A percentile compares a stretch with the other conserved stretches of the same genome.
These are phyloP conservation scores for Chlorodrepanis virens DNA, from an alignment of 2,113 vertebrate genomes.

Conservation along the genomic window DNA sequence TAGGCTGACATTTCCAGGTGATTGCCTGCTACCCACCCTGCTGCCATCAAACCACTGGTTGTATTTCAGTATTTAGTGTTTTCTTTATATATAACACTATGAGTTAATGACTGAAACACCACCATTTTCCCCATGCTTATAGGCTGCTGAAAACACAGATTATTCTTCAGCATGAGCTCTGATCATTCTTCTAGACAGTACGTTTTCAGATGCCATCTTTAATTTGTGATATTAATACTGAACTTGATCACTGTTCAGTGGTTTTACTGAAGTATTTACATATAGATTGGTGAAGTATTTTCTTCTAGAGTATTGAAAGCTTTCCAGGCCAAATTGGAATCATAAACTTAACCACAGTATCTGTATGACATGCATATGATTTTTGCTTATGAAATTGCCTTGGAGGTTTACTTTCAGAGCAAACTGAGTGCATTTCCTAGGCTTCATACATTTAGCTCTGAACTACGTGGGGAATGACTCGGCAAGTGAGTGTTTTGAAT, in stretches of 20 bases:
- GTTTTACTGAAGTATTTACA: slow-evolving; percentile 75
- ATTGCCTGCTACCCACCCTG: not conserved
- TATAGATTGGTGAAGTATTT: slow-evolving; percentile 65
- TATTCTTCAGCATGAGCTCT: slow-evolving; percentile 45
- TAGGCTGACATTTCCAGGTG: slow-evolving; percentile 13
- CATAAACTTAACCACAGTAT: slow-evolving; percentile 63
- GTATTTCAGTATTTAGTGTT: slow-evolving; percentile 43
- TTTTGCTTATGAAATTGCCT: slow-evolving; percentile 65
- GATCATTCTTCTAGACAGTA: slow-evolving; percentile 65
- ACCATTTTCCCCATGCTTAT: slow-evolving; percentile 1
- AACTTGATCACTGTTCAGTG: slow-evolving; percentile 71
- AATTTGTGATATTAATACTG: slow-evolving; percentile 73
- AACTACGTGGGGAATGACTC: not conserved
- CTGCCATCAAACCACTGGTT: slow-evolving; percentile 10
- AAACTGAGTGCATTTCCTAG: slow-evolving; percentile 41
- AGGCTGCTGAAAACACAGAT: slow-evolving; percentile 65
- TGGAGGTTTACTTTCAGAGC: slow-evolving; percentile 59
- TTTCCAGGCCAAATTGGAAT: slow-evolving; percentile 65
- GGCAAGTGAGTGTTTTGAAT: slow-evolving; percentile 15
- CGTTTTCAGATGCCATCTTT: slow-evolving; percentile 67
- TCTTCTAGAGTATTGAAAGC: slow-evolving; percentile 58
- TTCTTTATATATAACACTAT: slow-evolving; percentile 12
- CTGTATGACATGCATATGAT: slow-evolving; percentile 57
- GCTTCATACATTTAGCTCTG: slow-evolving; percentile 17
- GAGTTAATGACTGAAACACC: slow-evolving; percentile 2